These are phyloP conservation scores for Campaea margaritaria DNA, from an alignment of 2,888 invertebrate genomes.

Conservation along the genomic window DNA sequence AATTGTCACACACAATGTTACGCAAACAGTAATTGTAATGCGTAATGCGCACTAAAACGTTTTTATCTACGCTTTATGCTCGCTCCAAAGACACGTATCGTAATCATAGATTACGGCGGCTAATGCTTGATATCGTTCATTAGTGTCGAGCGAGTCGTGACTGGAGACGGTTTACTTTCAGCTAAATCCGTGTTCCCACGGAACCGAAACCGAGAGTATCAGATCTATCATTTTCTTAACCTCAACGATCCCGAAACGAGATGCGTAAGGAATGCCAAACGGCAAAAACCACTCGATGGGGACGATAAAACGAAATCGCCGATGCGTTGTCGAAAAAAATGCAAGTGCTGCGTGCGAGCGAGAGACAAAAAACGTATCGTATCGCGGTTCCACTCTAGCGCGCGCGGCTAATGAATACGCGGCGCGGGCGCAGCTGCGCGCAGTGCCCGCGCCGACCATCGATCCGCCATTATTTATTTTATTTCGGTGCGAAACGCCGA, in stretches of 20 bases:
- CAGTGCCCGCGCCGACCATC: conserved; percentile 53
- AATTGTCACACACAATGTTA: conserved; percentile 51
- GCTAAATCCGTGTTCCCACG: conserved; percentile 49
- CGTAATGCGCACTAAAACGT: conserved; percentile 50
- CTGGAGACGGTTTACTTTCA: conserved; percentile 8
- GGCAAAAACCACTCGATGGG: conserved; percentile 81
- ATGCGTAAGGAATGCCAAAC: conserved; percentile 79
- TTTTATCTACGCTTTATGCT: conserved; percentile 24
- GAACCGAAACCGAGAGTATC: conserved; percentile 47
- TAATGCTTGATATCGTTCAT: conserved; percentile 24
- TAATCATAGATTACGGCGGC: conserved; percentile 21
- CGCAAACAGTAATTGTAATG: conserved; percentile 41
- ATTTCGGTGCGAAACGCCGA: conserved; percentile 81
- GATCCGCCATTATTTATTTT: conserved; percentile 83
- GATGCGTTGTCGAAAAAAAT: conserved; percentile 80
- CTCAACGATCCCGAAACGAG: conserved; percentile 72
- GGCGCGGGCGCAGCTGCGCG: conserved; percentile 78
- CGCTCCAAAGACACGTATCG: conserved; percentile 13
- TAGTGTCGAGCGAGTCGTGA: conserved; percentile 10
- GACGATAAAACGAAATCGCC: conserved; percentile 83
- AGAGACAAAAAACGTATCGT: conserved; percentile 82
- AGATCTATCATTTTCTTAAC: conserved; percentile 49
- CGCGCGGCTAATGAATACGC: conserved; percentile 77
- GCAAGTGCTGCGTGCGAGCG: conserved; percentile 80
- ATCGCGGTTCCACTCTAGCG: conserved; percentile 83